Conservation (phyloP, 1,140 invertebrate genomes). For the Drosophila obscura region DNA sequence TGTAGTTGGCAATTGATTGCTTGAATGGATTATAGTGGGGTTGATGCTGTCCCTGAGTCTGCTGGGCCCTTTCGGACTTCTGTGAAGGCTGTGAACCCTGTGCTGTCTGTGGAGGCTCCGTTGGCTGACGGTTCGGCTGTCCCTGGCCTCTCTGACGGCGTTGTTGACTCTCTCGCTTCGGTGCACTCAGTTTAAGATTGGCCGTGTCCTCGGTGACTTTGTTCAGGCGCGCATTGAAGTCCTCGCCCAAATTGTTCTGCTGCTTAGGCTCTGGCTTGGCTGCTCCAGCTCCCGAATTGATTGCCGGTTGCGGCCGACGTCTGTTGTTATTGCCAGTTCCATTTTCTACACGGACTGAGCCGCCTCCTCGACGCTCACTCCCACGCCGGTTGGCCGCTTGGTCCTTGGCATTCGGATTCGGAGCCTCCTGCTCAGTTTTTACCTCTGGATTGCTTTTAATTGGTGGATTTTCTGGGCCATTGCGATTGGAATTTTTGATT, state of each 20-base stretch:
- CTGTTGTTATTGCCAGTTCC: constrained; percentile 41
- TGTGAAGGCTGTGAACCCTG: constrained; percentile 14
- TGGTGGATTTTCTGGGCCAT: constrained; percentile 36
- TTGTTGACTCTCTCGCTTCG: constrained; percentile 55
- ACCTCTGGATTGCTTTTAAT: constrained; percentile 26
- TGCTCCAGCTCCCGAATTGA: constrained; percentile 5
- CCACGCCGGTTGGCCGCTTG: constrained; percentile 30
- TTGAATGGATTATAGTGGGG: constrained; percentile 33
- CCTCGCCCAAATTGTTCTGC: constrained; percentile 33
- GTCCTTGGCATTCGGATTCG: constrained; percentile 40
- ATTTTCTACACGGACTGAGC: constrained; percentile 42
- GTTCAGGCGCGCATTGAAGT: constrained; percentile 54
- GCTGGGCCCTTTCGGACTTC: constrained; percentile 45
- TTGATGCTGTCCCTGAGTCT: constrained; percentile 30
- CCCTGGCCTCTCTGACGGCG: constrained; percentile 25
- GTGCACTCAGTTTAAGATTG: constrained; percentile 53
- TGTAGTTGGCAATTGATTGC: constrained; percentile 49
- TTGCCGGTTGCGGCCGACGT: constrained; percentile 49
- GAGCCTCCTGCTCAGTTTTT: constrained; percentile 39
- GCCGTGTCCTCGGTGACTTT: constrained; percentile 67
- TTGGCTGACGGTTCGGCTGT: constrained; percentile 25
- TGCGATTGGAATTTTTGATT: constrained; percentile 33
- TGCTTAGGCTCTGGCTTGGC: background rate
- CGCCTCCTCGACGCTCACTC: constrained; percentile 48
- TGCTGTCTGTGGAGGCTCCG: constrained; percentile 19